Evolutionary conservation across 1,140 invertebrate genomes (phyloP).

Genomic region (Drosophila aff.): DNA sequence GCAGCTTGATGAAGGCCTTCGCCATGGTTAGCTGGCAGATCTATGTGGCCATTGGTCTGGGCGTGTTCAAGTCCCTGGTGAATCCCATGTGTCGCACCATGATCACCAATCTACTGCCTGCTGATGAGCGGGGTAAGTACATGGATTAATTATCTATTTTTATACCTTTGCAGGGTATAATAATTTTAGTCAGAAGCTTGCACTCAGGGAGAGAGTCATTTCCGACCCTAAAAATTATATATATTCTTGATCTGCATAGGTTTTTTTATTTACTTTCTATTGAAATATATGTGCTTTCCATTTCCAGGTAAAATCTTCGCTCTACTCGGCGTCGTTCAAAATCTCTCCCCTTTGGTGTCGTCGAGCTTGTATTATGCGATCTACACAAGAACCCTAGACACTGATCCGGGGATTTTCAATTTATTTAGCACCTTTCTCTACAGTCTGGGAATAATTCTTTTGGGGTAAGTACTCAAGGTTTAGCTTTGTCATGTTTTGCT

Average conservation of each 20-base stretch:
- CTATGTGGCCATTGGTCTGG: constrained; percentile 86
- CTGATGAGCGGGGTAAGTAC: constrained; percentile 85
- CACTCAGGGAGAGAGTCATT: no score
- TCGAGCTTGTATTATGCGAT: constrained; percentile 87
- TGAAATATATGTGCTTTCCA: neutral
- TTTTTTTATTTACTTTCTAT: neutral
- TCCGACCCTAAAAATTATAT: no score
- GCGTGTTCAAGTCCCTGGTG: constrained; percentile 86
- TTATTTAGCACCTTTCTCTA: constrained; percentile 85
- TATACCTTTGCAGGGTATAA: no score
- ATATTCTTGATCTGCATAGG: no score
- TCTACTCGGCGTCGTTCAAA: constrained; percentile 87
- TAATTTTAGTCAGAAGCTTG: no score
- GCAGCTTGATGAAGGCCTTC: constrained; percentile 86
- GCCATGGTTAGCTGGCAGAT: constrained; percentile 88
- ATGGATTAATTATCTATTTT: no score
- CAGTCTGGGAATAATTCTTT: constrained; percentile 78
- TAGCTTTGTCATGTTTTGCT: neutral
- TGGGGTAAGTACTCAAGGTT: constrained; percentile 84
- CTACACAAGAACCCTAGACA: constrained; percentile 86
- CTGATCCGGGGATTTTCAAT: constrained; percentile 86
- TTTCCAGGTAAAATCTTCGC: constrained; percentile 87
- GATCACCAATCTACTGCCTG: constrained; percentile 88
- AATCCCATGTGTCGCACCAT: constrained; percentile 88
- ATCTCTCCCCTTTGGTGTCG: constrained; percentile 87